Evolutionary conservation across 2,888 invertebrate species (phyloP), one percentile per base, ranked within the genome.

Genomic region (Crioceris asparagi): DNA sequence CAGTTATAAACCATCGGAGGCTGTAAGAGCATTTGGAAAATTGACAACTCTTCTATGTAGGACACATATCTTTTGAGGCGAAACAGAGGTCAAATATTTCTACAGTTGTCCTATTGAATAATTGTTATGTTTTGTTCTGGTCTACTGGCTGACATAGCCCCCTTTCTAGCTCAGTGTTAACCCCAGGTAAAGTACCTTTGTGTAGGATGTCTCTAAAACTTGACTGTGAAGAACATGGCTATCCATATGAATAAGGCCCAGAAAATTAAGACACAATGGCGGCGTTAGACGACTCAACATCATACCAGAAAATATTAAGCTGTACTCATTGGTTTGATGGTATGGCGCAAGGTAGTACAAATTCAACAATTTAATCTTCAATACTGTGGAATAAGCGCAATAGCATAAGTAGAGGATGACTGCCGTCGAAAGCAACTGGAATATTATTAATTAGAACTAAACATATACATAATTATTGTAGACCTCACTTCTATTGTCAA

Each of bases 321-420:
- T 94, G 69, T 98, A 94, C 60, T 97, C 97, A 61, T 97, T 94
- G 5, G 98, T 99, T 67, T 93, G 92, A 64, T 98, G 97, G 61
- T 96, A 86, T 0, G 94, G 88, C 3, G 97, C 96, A 50, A 99
- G 68, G 62, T 97, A 96, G 68, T 97, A 98, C 49, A 96, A 77
- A 69, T 97, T 97, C 30, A 98, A 75, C 18, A 99, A 79, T 35
- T 92, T 77, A 51, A 99, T 91, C 66, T 94, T 91, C 52, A 99
- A 80, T 26, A 99, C 87, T 0, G 97, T 98, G 16, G 92, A 97
- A 66, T 94, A 98, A 2, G 98, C 94, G 67, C 97, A 98, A 59
- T 92, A 85, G 66, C 94, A 92, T 60, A 98, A 73, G 68, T 97
- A 99, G 7, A 88, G 83, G 44, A 98, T 87, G 15, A 91, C 83